Evolutionary conservation across 2,113 vertebrate genomes (phyloP).

Genomic region (Herpetotheres cachinnans): DNA sequence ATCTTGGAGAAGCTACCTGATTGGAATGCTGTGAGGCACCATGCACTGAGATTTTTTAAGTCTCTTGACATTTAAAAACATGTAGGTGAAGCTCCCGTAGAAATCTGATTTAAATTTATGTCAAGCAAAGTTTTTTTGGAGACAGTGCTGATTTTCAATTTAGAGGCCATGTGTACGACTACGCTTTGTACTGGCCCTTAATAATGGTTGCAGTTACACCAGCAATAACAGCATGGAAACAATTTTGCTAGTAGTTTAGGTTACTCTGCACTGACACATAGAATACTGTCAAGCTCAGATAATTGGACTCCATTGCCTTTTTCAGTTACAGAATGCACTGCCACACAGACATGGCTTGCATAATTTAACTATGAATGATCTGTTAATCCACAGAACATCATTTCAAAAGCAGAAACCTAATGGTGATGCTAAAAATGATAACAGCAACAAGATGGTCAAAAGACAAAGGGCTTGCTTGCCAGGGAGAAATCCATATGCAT

Average conservation of each 20-base stretch:
- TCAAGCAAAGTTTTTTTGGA: neutral
- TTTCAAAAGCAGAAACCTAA: neutral
- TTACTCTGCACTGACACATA: neutral
- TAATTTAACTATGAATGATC: neutral
- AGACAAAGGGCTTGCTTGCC: neutral
- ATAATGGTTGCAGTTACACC: neutral
- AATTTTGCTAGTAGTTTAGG: neutral
- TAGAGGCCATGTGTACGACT: neutral
- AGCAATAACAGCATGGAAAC: neutral
- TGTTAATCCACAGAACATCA: neutral
- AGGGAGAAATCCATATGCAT: neutral
- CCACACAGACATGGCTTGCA: neutral
- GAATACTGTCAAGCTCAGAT: neutral
- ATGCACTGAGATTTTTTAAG: neutral
- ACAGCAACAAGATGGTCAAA: neutral
- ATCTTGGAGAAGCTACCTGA: neutral
- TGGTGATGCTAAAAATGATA: neutral
- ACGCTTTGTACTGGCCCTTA: neutral
- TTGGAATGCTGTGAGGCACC: neutral
- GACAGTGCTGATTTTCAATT: neutral
- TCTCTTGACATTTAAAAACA: neutral
- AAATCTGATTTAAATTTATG: neutral
- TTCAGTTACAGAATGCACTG: neutral
- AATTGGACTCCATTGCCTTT: neutral
- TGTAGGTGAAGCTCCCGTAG: neutral